Evolutionary conservation across 1,140 invertebrate genomes (phyloP).

Genomic region (Pogonomyrmex barbatus): DNA sequence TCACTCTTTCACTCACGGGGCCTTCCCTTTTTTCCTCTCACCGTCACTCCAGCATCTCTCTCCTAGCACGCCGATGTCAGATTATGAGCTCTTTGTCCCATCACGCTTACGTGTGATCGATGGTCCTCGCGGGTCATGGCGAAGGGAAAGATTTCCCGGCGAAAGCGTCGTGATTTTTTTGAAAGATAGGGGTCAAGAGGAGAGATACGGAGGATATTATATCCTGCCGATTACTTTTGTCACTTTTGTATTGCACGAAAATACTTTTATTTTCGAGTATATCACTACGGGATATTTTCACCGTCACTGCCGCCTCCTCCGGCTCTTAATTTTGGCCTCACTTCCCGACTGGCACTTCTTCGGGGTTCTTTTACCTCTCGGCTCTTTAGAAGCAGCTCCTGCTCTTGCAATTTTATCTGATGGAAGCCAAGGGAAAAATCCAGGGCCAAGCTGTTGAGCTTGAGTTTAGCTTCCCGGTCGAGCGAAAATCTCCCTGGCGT

Average conservation of each 20-base stretch:
- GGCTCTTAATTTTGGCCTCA: constrained; percentile 49
- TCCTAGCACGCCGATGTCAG: constrained; percentile 57
- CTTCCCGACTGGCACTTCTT: constrained; percentile 24
- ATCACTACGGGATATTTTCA: constrained; percentile 21
- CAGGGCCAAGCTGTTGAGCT: constrained; percentile 55
- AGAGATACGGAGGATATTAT: constrained; percentile 32
- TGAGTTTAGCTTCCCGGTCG: constrained; percentile 46
- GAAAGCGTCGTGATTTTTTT: constrained; percentile 39
- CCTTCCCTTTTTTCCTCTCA: not conserved
- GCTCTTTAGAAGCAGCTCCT: constrained; percentile 61
- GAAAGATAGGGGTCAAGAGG: constrained; percentile 17
- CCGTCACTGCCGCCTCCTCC: not conserved
- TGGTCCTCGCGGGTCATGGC: constrained; percentile 26
- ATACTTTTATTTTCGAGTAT: constrained; percentile 39
- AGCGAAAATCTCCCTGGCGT: constrained; percentile 27
- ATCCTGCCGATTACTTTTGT: not conserved
- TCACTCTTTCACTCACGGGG: not conserved
- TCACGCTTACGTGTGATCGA: constrained; percentile 73
- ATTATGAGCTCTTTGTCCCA: constrained; percentile 72
- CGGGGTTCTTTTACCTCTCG: constrained; percentile 45
- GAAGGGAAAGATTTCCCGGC: constrained; percentile 16
- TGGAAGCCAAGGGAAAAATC: constrained; percentile 53
- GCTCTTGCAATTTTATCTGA: constrained; percentile 63
- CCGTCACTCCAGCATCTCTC: constrained; percentile 35
- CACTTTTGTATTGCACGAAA: constrained; percentile 22